Evolutionary conservation across 37 sponge, comb jelly and placozoan genomes (phyloP).

Genomic region (Petrosia ficiformis): DNA sequence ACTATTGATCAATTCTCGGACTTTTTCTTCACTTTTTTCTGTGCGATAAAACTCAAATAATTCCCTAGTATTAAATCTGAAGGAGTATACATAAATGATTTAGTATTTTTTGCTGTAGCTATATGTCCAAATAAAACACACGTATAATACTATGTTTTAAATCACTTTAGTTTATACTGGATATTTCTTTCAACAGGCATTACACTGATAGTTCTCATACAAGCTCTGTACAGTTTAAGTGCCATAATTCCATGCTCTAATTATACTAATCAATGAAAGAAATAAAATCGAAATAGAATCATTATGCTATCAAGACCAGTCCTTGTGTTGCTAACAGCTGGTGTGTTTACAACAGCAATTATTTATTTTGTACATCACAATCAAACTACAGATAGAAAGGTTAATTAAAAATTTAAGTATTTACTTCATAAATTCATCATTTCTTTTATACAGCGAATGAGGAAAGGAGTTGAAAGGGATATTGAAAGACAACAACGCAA

Average conservation of each 20-base stretch:
- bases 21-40: conserved; percentile 19
- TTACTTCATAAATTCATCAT: background rate
- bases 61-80: conserved; percentile 61
- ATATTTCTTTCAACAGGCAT: no score
- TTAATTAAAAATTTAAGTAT: background rate
- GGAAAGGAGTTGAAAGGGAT: conserved; percentile 67
- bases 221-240: conserved; percentile 43
- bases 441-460: conserved; percentile 51
- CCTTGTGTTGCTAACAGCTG: background rate
- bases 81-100: no score
- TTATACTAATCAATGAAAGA: no score
- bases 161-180: no score
- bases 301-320: background rate
- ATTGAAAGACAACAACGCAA: conserved; percentile 65
- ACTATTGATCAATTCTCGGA: conserved; percentile 23
- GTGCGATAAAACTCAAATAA: conserved; percentile 42
- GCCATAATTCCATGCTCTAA: conserved; percentile 29
- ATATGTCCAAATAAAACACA: no score
- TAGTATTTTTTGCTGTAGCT: no score
- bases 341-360: conserved; percentile 15
- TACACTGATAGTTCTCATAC: conserved; percentile 8
- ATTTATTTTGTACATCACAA: conserved; percentile 72
- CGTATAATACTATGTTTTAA: no score
- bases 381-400: conserved; percentile 67
- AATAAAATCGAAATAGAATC: background rate